Evolutionary conservation across 2,113 vertebrate genomes (phyloP).

Genomic region (Cariama cristata): DNA sequence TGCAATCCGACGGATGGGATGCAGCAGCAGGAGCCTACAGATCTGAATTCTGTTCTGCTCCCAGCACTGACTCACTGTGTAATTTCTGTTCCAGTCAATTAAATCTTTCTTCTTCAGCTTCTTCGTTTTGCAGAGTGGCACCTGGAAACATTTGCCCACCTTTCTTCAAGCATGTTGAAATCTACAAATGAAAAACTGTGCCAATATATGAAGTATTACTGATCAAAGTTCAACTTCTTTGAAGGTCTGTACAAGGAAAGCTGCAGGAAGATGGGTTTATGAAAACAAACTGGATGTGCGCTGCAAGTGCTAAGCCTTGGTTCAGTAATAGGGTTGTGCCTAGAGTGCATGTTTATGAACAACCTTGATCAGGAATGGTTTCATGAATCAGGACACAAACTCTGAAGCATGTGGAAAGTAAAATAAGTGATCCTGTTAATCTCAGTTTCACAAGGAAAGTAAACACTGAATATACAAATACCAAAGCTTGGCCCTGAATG

Average conservation of each 20-base stretch:
- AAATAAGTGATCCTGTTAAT: background rate
- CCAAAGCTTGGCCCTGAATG: background rate
- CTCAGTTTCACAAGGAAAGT: background rate
- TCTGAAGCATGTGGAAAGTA: background rate
- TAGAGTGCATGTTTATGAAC: background rate
- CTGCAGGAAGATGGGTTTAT: background rate
- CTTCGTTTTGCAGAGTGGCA: background rate
- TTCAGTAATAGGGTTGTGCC: background rate
- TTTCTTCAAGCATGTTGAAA: background rate
- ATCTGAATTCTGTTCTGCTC: background rate
- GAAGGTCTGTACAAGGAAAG: background rate
- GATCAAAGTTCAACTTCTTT: background rate
- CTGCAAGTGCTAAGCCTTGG: background rate
- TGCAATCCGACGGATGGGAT: fast-evolving
- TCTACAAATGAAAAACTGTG: background rate
- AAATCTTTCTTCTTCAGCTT: background rate
- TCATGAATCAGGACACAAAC: background rate
- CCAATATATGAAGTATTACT: background rate
- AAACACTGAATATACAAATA: background rate
- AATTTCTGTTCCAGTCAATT: conserved; percentile 13
- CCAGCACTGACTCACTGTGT: background rate
- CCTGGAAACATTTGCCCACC: background rate
- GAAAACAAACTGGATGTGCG: background rate
- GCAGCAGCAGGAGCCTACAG: conserved; percentile 7
- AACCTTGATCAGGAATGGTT: background rate